Base-by-base conservation (phyloP, 2,797 vertebrate species). In the Enteromius fasciolatus region DNA sequence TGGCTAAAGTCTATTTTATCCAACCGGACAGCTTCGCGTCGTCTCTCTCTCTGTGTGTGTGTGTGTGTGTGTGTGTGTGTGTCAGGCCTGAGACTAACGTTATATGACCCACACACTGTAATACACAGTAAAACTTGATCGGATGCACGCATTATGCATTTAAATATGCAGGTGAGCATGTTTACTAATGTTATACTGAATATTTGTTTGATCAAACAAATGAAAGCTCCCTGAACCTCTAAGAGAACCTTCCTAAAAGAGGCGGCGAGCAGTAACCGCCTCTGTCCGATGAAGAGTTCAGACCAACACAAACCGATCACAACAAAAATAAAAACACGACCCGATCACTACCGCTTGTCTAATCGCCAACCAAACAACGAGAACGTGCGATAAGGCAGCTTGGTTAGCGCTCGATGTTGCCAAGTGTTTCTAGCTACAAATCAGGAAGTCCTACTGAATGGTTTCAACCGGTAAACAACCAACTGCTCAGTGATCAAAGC, bases 381-480 rank as follows among this genome's bases (percentile, higher is more conserved):
- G 8, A 36, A 57, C 31, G 28, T 0, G 23, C 15, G 25, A 31
- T 14, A 68, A n/a, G 1, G 25, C 48, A 68, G 36, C 15, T 36
- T 28, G 31, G 8, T 17, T 68, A 39, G 63, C 63, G 33, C 48
- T 57, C 80, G 17, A 44, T 46, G 4, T 54, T 67, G 48, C 20
- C 36, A 44, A 57, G 7, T 79, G 61, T 78, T 73, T 79, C 31
- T 57, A 64, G 41, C 31, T 61, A 67, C 61, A 85, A 54, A 83
- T 83, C 84, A 87, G 86, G 86, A 87, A 87, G 86, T 85, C 84
- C 52, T n/a, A 11, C 11, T 81, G 68, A 75, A 87, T 64, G 86
- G 66, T 80, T 78, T 81, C 54, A 77, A 80, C 57, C 86, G 72
- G 44, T 83, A 76, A 76, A 74, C 74, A 76, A 18, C 57, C 57